Evolutionary conservation across 2,888 invertebrate genomes (phyloP), one percentile per base, ranked within the genome.

Genomic region (Zeuzera pyrina): DNA sequence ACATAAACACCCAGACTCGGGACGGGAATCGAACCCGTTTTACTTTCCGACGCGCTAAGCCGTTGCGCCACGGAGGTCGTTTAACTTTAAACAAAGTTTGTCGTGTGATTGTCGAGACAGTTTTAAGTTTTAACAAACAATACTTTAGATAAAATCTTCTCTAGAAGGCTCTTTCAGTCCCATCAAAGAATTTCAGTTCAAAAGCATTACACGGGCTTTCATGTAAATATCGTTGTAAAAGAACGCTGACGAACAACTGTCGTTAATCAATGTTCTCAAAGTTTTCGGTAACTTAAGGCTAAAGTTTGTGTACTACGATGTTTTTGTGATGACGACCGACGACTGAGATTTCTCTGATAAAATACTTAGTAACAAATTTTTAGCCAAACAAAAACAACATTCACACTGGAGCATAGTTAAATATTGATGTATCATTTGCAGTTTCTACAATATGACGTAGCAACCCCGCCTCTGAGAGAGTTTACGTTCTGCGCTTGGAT

Each of bases 401-500:
- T 7, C 2, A 7, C 8, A 1, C 11, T 7, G 11, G 13, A 11
- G 12, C 4, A 13, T 19, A 12, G 12, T 27, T 12, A 31, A 10
- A 31, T 31, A 25, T 31, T 25, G n/a, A n/a, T 21, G 12, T 23
- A 24, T 29, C 29, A 15, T 15, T 66, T 66, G 4, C 66, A 83
- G 81, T 84, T 77, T 43, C 43, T 84, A 13, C 88, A 91, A 47
- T 93, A 92, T 64, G 90, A 90, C 44, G 83, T 88, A 15, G 85
- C 88, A 31, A 71, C 92, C 12, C 92, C 93, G 1, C 89, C 91
- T 38, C 52, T 93, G 51, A 88, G 90, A 47, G 92, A 94, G 65
- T 93, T 93, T 57, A 93, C 93, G 0, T 84, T 93, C 30, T 94
- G 94, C 58, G 86, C 88, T 44, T 94, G 94, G 94, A 86, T 89